Conservation (phyloP, 2,797 vertebrate genomes). For the Megaceryle alcyon region DNA sequence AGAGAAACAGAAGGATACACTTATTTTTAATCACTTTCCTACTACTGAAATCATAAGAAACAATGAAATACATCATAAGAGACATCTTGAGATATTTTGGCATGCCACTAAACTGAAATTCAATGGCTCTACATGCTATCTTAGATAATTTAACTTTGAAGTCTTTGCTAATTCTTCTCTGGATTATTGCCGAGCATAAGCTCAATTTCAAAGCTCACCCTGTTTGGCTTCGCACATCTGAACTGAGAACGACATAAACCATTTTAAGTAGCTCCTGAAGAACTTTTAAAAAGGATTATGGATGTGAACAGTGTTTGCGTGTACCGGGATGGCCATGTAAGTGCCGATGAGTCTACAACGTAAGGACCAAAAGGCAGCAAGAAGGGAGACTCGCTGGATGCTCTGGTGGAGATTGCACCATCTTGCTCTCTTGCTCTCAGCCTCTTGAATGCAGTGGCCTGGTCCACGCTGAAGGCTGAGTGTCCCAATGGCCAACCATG, state of each 20-base stretch:
- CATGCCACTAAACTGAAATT: conserved; percentile 26
- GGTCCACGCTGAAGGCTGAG: background rate
- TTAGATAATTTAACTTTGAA: conserved; percentile 34
- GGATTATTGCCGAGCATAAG: background rate
- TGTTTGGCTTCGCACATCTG: conserved; percentile 16
- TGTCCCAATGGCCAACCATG: background rate
- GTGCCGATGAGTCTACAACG: accelerated
- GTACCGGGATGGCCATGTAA: background rate
- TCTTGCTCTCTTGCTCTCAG: background rate
- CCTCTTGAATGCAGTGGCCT: accelerated
- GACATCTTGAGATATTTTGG: conserved; percentile 46
- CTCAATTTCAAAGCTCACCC: conserved; percentile 15
- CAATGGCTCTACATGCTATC: conserved; percentile 16
- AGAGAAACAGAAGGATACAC: conserved; percentile 7
- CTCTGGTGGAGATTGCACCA: background rate
- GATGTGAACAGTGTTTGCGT: background rate
- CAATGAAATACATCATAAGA: conserved; percentile 32
- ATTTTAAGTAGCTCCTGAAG: background rate
- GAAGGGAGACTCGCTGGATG: background rate
- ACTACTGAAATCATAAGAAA: conserved; percentile 25
- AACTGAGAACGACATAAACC: background rate
- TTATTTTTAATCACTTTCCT: conserved; percentile 39
- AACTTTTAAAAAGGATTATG: background rate
- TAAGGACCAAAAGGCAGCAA: background rate
- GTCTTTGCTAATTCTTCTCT: conserved; percentile 30